Base-by-base conservation (phyloP, 2,888 invertebrate genomes). In the Harpagoxenus sublaevis region DNA sequence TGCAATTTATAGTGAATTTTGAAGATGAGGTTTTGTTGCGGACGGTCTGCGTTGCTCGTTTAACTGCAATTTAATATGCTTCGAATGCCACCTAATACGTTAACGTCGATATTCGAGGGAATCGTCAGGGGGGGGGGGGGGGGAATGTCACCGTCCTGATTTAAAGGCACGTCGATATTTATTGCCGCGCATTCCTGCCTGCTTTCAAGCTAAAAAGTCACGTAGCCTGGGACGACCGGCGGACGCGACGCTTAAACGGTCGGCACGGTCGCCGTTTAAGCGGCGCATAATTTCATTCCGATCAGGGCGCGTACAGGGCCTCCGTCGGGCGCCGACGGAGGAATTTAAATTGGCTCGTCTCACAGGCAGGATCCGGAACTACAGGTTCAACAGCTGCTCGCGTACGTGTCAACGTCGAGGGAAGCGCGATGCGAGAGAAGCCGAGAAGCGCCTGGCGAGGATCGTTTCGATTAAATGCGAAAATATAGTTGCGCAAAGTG, bases 251-350 rank as follows among this genome's bases (percentile, higher is more conserved):
- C 23, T 71, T 39, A 55, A 71, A 71, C 65, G 84, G 68, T 51
- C 70, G 53, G 51, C 71, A 71, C 65, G 84, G 68, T 51, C 70
- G 53, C 55, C 71, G 85, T 83, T 87, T 83, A 81, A 84, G 79
- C 82, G 63, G 55, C 57, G 82, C 78, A 82, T 89, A 90, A 88
- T 89, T 85, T 82, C 84, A 87, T 87, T 84, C 83, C 78, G 62
- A 68, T 63, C 75, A 23, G 23, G 53, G 77, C 79, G 73, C 68
- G 78, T 84, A 84, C 83, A 90, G 71, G 79, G 90, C 78, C 84
- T 45, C 65, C 78, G 74, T 51, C 78, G 71, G 71, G 53, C 74
- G 84, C 60, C 84, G 78, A 75, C 70, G 82, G 79, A 89, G 86
- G 89, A 89, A 89, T 86, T 86, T 75, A 71, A 83, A 89, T 87